Evolutionary conservation across 2,113 vertebrate genomes (phyloP), one percentile per base, ranked within the genome.

Genomic region (Pao palembangensis): DNA sequence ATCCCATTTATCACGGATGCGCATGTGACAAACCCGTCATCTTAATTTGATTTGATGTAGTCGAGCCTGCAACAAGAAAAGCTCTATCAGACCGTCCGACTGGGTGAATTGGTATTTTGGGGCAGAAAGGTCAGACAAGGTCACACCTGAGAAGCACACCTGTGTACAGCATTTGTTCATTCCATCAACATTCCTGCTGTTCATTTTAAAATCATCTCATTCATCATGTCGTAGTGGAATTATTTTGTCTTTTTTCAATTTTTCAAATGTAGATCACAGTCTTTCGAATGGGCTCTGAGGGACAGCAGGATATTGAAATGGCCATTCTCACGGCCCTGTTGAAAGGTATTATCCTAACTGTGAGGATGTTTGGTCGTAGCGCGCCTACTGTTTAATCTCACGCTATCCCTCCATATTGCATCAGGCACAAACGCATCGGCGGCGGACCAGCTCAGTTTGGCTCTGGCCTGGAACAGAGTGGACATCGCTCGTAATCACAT

Each of bases 391-490:
- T 28, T 5, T 2, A 0, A 16, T 10, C 34, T 1, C 11, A 28
- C 34, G 3, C 34, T 1, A 15, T 42, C 58, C 4, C 41, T 38
- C 8, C 57, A 48, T 16, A 3, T 62, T 58, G 66, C n/a, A 73
- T 67, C 55, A 99, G 97, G 97, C 71, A 99, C 97, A 8, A 99
- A 98, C 0, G 97, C 93, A 0, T 94, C 97, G 0, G 94, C 97
- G 7, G 92, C 96, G 0, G 97, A 99, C 77, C 97, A 98, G 86
- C 90, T 99, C 64, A 98, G 96, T 53, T 81, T 99, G 90, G 97
- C 96, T 47, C 88, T 99, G 85, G 97, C 97, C 61, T 99, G 97
- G 97, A 99, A 99, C 80, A 91, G 97, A n/a, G 97, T 99, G 28
- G 97, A 99, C 53, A 98, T 99, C 23, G 97, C 97, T 41, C 93